Base-by-base conservation (phyloP, 2,888 invertebrate species). In the Tethea ocularis region DNA sequence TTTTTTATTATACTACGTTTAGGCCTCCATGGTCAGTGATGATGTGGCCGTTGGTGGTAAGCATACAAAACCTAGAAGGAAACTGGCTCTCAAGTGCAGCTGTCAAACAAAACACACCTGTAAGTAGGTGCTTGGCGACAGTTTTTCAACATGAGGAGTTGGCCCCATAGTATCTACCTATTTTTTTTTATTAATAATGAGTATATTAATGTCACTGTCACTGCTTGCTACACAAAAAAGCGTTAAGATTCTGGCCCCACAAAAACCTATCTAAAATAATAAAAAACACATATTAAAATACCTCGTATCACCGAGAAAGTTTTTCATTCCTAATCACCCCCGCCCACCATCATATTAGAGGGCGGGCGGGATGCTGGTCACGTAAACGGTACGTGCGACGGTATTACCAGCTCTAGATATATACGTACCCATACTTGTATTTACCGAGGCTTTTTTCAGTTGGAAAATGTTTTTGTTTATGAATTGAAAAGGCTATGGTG, bases 271-370 rank as follows among this genome's bases (percentile, higher is more conserved):
- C 38, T 23, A 57, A 41, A 51, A 41, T 41, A 41, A 17, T 15
- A 38, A 41, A 33, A 33, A 33, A 33, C 1, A 7, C 41, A 41
- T 41, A 46, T 46, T 46, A 46, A 46, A 46, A 46, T n/a, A 46
- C 17, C 2, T 20, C 57, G 55, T 61, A 59, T 56, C 20, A 46
- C 17, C 46, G 57, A 63, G 61, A 60, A 70, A 71, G 67, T 76
- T 74, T 75, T 78, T 75, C 74, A 72, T 75, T 63, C 68, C 77
- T 78, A 78, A 82, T 81, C 79, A 78, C 72, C 71, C 63, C 67
- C 62, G 62, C 64, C 64, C 61, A 57, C 61, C 57, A 56, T 51
- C 65, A 57, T 46, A 46, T 20, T 46, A 46, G n/a, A 46, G 46
- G 60, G 68, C 62, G 61, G 58, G 61, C 61, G 57, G 62, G 63